A percentile compares a stretch with the other conserved stretches of the same genome.
Evolutionary conservation across 53 echinoderm and acorn worm genomes (phyloP).

Genomic region (Hippasteria phrygiana): DNA sequence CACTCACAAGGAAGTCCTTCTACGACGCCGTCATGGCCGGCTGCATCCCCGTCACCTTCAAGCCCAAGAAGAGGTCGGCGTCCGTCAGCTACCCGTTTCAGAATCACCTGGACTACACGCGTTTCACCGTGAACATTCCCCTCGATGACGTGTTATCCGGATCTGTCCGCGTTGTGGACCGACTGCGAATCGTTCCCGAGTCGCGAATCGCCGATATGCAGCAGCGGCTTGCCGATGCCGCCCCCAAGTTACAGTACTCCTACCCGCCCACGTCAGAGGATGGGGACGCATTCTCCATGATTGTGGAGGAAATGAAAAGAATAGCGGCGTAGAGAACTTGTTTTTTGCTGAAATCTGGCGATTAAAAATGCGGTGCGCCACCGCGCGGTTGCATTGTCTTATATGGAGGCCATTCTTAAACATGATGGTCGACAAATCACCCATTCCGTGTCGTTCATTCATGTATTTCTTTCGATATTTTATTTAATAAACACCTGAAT

Average conservation of each 20-base stretch:
- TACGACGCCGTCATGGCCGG: slow-evolving; percentile 90
- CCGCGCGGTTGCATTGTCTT: too few species aligned
- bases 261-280: slow-evolving; percentile 65
- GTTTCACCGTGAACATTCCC: slow-evolving; percentile 83
- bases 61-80: slow-evolving; percentile 69
- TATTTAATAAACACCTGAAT: too few species aligned
- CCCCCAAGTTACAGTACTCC: slow-evolving; percentile 86
- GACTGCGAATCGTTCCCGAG: slow-evolving; percentile 75
- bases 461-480: too few species aligned
- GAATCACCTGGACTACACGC: slow-evolving; percentile 75
- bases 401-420: too few species aligned
- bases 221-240: slow-evolving; percentile 70
- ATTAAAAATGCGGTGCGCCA: too few species aligned
- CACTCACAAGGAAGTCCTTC: slow-evolving; percentile 85
- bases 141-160: slow-evolving; percentile 80
- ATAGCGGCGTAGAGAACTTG: slow-evolving; percentile 54
- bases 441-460: too few species aligned
- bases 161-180: slow-evolving; percentile 65
- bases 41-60: slow-evolving; percentile 93
- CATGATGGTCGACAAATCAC: too few species aligned
- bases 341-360: too few species aligned
- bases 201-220: slow-evolving; percentile 77
- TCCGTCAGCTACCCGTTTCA: slow-evolving; percentile 85
- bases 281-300: slow-evolving; percentile 81
- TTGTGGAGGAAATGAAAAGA: slow-evolving; percentile 82